Evolutionary conservation across 1,140 invertebrate genomes (phyloP), one percentile per base, ranked within the genome.

Genomic region (Chymomyza costata): DNA sequence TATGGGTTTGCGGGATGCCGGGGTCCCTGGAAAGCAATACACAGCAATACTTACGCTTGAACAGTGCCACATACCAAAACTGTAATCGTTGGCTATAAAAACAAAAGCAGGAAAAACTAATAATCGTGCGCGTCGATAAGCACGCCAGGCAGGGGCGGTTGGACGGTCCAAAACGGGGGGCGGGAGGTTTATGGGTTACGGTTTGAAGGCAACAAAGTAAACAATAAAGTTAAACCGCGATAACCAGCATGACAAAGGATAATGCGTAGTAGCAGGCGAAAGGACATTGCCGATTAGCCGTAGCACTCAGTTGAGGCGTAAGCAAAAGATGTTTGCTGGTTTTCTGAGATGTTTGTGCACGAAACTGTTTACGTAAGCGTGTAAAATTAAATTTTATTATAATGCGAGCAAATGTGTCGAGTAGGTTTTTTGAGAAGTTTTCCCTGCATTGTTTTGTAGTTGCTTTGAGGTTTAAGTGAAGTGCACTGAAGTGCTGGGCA

Each of bases 161-260:
- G 30, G 1, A 18, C n/a, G 15, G 15, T 6, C 11, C 19, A 48
- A 34, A 18, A 31, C 25, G 25, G 25, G 18, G 18, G 18, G 11
- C 14, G n/a, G 16, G 14, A 15, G 21, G 32, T n/a, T n/a, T n/a
- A 16, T 15, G 11, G 7, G 34, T 25, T 5, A 8, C 21, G 21
- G 21, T 8, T 25, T 25, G 21, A 3, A 25, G 21, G 21, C 21
- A 25, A 25, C 38, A 50, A 44, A 61, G 50, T 70, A 55, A 64
- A 67, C 68, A 66, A 73, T 73, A 67, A 74, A 74, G 69, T 67
- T 73, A 67, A 74, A 74, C 69, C 69, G 64, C 69, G 68, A 74
- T 74, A 74, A 74, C 64, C 69, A 67, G 63, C 59, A 74, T 73
- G 69, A 74, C 68, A 67, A 73, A 74, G 67, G 69, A 74, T 64